Evolutionary conservation across 1,140 invertebrate genomes (phyloP).

Genomic region (Aphelenchoides besseyi): DNA sequence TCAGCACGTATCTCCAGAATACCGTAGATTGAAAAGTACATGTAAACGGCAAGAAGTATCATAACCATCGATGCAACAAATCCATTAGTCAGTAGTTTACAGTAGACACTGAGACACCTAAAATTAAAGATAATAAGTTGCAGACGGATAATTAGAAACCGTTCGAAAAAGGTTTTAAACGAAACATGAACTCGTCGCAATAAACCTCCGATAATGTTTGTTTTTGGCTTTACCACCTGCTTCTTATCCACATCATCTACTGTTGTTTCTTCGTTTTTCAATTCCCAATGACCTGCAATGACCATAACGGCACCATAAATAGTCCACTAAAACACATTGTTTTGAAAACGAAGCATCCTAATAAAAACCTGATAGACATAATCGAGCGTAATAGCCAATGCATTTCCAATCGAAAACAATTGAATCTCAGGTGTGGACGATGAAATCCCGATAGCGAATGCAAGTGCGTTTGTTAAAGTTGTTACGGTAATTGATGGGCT

Average conservation of each 20-base stretch:
- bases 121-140: conserved; percentile 6
- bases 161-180: background rate
- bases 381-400: conserved; percentile 55
- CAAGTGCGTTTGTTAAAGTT: conserved; percentile 58
- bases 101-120: conserved; percentile 48
- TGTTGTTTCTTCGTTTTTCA: conserved; percentile 21
- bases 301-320: conserved; percentile 57
- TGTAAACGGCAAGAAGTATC: conserved; percentile 48
- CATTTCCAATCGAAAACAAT: conserved; percentile 61
- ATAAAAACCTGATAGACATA: conserved; percentile 55
- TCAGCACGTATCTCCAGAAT: conserved; percentile 56
- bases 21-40: conserved; percentile 53
- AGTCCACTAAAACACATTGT: conserved; percentile 47
- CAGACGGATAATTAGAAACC: background rate
- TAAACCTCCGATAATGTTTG: background rate
- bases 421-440: conserved; percentile 62
- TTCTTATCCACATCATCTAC: background rate
- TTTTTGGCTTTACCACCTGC: conserved; percentile 11
- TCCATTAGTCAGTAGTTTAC: conserved; percentile 49
- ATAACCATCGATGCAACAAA: conserved; percentile 42
- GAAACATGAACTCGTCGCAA: background rate
- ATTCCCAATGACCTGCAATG: conserved; percentile 47
- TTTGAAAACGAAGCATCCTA: conserved; percentile 22
- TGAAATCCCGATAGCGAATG: conserved; percentile 58
- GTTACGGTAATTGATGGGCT: conserved; percentile 61